Conservation (phyloP, 2,797 vertebrate genomes). For the Melanitta fusca region DNA sequence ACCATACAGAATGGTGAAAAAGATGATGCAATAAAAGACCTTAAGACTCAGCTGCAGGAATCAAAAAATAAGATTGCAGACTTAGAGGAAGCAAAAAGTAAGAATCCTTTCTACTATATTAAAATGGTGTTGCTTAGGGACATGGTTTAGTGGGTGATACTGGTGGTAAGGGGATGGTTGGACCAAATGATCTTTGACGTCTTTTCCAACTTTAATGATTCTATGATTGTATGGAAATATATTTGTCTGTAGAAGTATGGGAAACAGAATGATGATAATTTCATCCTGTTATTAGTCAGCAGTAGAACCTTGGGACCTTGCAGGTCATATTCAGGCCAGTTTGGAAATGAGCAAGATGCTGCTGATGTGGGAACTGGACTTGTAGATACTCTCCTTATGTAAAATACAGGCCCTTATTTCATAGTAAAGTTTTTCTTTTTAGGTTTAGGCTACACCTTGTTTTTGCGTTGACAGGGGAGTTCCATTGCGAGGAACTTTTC, state of each 20-base stretch:
- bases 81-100: constrained; percentile 86
- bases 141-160: too few relatives aligned
- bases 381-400: not conserved
- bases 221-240: not conserved
- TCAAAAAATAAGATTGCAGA: constrained; percentile 77
- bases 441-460: not conserved
- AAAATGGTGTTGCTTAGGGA: not conserved
- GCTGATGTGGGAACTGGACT: not conserved
- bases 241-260: not conserved
- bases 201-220: too few relatives aligned
- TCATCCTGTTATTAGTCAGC: not conserved
- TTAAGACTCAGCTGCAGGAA: constrained; percentile 82
- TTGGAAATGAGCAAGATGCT: not conserved
- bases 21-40: constrained; percentile 81
- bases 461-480: not conserved
- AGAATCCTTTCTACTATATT: constrained; percentile 25
- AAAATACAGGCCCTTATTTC: not conserved
- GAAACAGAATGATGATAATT: not conserved
- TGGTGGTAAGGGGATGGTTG: too few relatives aligned
- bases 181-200: too few relatives aligned
- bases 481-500: not conserved
- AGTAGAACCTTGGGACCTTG: not conserved
- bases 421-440: not conserved
- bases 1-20: constrained; percentile 79
- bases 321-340: not conserved